These are phyloP conservation scores for Mormyrus hasselquistii DNA, from an alignment of 2,797 vertebrate genomes.

Conservation along the genomic window DNA sequence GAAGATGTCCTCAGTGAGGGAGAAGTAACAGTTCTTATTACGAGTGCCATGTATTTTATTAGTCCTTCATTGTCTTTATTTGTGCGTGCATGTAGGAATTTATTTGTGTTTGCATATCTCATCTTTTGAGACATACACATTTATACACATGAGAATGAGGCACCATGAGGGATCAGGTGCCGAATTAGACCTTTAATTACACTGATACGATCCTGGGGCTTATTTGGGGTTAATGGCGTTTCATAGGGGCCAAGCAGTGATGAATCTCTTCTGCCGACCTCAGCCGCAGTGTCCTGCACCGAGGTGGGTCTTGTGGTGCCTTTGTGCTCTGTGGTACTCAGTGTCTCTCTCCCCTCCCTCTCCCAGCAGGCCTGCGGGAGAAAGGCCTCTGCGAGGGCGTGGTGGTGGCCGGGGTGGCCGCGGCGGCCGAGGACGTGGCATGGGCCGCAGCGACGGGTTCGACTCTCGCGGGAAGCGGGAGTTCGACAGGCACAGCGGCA, in stretches of 20 bases:
- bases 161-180: background rate
- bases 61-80: background rate
- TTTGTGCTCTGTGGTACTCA: background rate
- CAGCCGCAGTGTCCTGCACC: background rate
- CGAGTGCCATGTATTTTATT: background rate
- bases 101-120: background rate
- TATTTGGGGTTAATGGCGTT: background rate
- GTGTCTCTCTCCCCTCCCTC: rapidly evolving
- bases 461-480: conserved; percentile 95
- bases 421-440: conserved; percentile 78
- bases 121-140: background rate
- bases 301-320: background rate
- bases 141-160: background rate
- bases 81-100: background rate
- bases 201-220: background rate
- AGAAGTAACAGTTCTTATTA: background rate
- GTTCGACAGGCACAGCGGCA: conserved; percentile 97
- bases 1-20: background rate
- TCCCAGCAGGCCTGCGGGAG: conserved; percentile 61
- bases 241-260: background rate
- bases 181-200: background rate
- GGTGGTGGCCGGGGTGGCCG: conserved; percentile 72
- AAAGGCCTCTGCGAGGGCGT: conserved; percentile 76
- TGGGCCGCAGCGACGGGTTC: conserved; percentile 89
- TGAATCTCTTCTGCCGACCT: background rate